These are phyloP conservation scores for Cygnus olor DNA, from an alignment of 2,797 vertebrate species.

Conservation along the genomic window DNA sequence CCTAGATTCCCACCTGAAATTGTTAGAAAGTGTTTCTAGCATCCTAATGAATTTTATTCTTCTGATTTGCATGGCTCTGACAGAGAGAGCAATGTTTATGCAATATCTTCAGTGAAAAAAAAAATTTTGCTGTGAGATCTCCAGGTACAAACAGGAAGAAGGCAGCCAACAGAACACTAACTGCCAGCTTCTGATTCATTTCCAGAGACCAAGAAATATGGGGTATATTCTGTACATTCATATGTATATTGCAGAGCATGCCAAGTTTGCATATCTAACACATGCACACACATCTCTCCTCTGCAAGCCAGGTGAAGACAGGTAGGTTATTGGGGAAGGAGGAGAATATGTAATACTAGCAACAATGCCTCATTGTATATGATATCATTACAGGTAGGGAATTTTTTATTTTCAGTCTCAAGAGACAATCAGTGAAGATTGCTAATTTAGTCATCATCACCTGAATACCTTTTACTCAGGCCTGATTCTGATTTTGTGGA, in stretches of 20 bases:
- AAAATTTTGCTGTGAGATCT: neutral
- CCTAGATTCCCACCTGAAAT: slow-evolving; percentile 26
- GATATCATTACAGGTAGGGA: neutral
- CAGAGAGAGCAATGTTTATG: neutral
- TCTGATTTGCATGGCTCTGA: neutral
- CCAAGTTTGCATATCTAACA: neutral
- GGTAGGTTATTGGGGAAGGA: neutral
- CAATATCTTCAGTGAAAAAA: neutral
- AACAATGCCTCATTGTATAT: neutral
- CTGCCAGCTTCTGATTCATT: neutral
- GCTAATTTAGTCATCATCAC: neutral
- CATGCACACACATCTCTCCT: fast-evolving
- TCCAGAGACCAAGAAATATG: neutral
- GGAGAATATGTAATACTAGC: neutral
- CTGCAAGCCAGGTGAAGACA: neutral
- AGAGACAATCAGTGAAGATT: neutral
- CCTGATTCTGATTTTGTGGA: fast-evolving
- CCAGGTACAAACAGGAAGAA: neutral
- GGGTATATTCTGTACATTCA: neutral
- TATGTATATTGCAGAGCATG: neutral
- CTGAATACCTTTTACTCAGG: neutral
- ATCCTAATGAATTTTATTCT: slow-evolving; percentile 27
- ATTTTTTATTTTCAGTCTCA: neutral
- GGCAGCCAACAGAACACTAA: neutral
- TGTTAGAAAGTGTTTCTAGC: neutral